These are phyloP conservation scores for Micrasema minimum DNA, from an alignment of 1,140 invertebrate genomes.

Conservation along the genomic window DNA sequence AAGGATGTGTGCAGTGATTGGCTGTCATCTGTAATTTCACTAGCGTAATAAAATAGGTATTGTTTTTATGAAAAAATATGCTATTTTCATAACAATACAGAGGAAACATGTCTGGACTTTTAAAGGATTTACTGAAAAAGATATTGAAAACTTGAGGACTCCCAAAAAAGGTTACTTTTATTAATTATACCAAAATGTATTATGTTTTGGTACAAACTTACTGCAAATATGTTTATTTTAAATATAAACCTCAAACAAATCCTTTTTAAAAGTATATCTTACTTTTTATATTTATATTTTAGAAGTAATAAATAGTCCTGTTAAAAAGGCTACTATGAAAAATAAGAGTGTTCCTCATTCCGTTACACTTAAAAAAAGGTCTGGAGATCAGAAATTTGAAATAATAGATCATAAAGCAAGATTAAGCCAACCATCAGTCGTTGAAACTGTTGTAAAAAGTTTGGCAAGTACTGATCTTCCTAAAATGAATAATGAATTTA, in stretches of 20 bases:
- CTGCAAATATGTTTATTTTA: no score
- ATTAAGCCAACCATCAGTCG: slow-evolving; percentile 26
- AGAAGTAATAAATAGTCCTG: slow-evolving; percentile 25
- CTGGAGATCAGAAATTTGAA: slow-evolving; percentile 43
- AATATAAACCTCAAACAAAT: no score
- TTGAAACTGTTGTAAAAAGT: not conserved
- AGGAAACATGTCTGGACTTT: slow-evolving; percentile 49
- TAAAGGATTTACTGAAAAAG: slow-evolving; percentile 52
- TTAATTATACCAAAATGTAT: slow-evolving; percentile 10
- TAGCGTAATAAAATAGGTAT: no score
- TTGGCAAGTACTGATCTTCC: not conserved
- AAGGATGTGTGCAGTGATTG: no score
- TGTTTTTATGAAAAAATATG: no score
- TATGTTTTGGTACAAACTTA: no score
- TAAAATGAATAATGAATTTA: slow-evolving; percentile 9
- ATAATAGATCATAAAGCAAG: slow-evolving; percentile 41
- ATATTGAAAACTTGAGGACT: slow-evolving; percentile 49
- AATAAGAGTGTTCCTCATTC: slow-evolving; percentile 31
- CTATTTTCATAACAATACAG: no score
- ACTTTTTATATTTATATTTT: slow-evolving; percentile 10
- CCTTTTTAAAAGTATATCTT: no score
- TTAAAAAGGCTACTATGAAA: slow-evolving; percentile 38
- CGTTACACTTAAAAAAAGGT: slow-evolving; percentile 39
- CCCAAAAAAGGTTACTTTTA: slow-evolving; percentile 39
- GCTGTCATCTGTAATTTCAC: no score